Evolutionary conservation across 2,797 vertebrate genomes (phyloP), one percentile per base, ranked within the genome.

Genomic region (Alcedo atthis): DNA sequence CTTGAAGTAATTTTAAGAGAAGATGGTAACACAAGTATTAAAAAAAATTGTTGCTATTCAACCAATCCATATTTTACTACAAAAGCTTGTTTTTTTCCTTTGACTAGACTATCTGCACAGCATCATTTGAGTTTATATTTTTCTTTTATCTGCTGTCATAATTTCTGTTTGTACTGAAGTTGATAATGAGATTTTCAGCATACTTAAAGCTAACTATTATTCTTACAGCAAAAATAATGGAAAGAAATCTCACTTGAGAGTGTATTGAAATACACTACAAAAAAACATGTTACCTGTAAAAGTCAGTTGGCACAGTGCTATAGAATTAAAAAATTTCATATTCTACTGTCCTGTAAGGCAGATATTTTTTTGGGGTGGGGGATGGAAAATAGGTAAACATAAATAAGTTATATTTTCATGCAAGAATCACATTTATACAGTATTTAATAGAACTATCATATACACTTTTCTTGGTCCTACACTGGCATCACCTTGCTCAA

Each of bases 391-490:
- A 74, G 30, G 12, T 18, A 89, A 74, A 54, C 6, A 62, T 28
- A 57, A 85, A 64, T 53, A 22, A 51, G n/a, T 74, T 82, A 45
- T 53, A 74, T 53, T 77, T 85, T 18, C 45, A 57, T 46, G n/a
- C 35, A 62, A 70, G 53, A 61, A 68, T 80, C 30, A 28, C n/a
- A 61, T 77, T 70, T 92, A 85, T 18, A 70, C 15, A 49, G 45
- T 20, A 61, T 61, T 93, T 64, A 84, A 90, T 49, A n/a, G 33
- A 67, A 88, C 71, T 69, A 83, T 86, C 63, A 70, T 6, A 63
- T 22, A 81, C 64, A 26, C 16, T 63, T 85, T 76, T 86, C 16
- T 71, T 95, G 81, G 55, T 77, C 13, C 45, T 82, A 87, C n/a
- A 64, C n/a, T 67, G 3, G 17, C n/a, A 67, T 7, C 48, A 74